A percentile compares a stretch with the other conserved stretches of the same genome.
Conservation (phyloP, 1,140 invertebrate genomes). For the Steinernema khuongi region DNA sequence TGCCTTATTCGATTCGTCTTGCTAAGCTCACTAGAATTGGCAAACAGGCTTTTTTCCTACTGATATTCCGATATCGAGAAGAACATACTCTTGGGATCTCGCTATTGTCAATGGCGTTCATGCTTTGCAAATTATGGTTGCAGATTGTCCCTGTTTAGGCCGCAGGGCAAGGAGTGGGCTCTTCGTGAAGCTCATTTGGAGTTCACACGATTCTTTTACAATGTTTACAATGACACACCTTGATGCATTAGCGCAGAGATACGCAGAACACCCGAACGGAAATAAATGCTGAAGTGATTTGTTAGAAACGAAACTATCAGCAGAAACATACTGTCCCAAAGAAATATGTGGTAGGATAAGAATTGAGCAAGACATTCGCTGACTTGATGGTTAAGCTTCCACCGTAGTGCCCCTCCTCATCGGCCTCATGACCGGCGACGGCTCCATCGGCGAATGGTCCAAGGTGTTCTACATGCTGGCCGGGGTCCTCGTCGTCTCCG, state of each 20-base stretch:
- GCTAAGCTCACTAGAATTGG: no score
- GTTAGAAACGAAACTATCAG: slow-evolving; percentile 13
- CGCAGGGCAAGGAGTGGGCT: slow-evolving; percentile 69
- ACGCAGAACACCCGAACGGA: slow-evolving; percentile 62
- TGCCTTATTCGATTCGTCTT: no score
- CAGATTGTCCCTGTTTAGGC: no score
- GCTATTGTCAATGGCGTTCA: no score
- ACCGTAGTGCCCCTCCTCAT: slow-evolving; percentile 28
- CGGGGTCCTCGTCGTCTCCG: slow-evolving; percentile 19
- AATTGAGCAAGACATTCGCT: slow-evolving; percentile 79
- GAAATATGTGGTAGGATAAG: slow-evolving; percentile 82
- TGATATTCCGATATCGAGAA: no score
- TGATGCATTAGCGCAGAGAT: slow-evolving; percentile 66
- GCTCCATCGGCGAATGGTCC: slow-evolving; percentile 26
- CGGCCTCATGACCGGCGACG: slow-evolving; percentile 22
- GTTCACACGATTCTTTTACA: no score
- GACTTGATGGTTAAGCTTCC: slow-evolving; percentile 72
- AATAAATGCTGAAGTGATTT: slow-evolving; percentile 59
- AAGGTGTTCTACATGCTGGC: slow-evolving; percentile 32
- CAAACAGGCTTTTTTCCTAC: no score
- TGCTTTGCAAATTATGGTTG: not conserved
- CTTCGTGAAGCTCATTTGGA: slow-evolving; percentile 83
- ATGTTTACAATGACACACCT: slow-evolving; percentile 66
- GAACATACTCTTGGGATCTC: no score
- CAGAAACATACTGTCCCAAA: slow-evolving; percentile 69